Evolutionary conservation across 2,797 vertebrate species (phyloP), one percentile per base, ranked within the genome.

Genomic region (Lagocephalus sceleratus): DNA sequence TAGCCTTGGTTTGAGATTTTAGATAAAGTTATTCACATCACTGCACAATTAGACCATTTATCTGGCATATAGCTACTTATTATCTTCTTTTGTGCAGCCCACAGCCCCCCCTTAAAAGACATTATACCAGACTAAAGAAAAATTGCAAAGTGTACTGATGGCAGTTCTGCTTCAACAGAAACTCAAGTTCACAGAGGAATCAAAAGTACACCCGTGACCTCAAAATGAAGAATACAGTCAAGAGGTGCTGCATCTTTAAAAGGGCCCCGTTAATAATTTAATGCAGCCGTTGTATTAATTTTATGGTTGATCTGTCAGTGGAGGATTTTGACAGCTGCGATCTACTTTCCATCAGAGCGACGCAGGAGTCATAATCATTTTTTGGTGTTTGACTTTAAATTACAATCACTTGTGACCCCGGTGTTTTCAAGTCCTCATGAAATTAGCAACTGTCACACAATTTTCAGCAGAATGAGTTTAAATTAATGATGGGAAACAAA

Each of bases 391-490:
- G n/a, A 23, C 44, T 63, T 53, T 48, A 58, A 47, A 60, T 73
- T 23, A 39, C 49, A 8, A 11, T 20, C 16, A 21, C 57, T 51
- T 35, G 23, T 46, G 38, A 64, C 14, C 0, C 22, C 35, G 14
- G 2, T 53, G 20, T 57, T 68, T 55, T 66, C 42, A 49, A 6
- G 1, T 55, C 11, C 26, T 10, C 26, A 78, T 71, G 65, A 48
- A 56, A 64, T 71, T 61, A 66, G 56, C 54, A 60, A 54, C 23
- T 57, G 39, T 56, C 45, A 39, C 44, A 73, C 62, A 79, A 79
- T 79, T 74, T 75, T 78, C 73, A 71, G 45, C 50, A 57, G 65
- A 75, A 58, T 52, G 56, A 29, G 52, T 77, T 55, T 61, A 47
- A 66, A 66, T 74, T 68, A 60, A 50, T 56, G 15, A 54, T 63